phyloP scores from a whole-genome alignment of 2,113 vertebrate species.

The Mesocricetus auratus region DNA sequence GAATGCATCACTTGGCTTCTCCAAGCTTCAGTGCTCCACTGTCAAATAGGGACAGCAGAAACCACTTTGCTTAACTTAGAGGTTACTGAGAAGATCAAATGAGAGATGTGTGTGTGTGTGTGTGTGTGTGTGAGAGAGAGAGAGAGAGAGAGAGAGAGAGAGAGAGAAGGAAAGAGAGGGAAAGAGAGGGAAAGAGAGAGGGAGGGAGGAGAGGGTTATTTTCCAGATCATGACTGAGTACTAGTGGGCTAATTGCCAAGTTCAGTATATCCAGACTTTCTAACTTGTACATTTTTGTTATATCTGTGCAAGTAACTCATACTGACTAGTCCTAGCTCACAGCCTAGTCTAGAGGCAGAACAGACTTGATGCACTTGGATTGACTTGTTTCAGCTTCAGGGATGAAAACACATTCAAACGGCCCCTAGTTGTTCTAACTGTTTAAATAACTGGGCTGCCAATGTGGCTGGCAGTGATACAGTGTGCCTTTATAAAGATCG shows the following conservation, averaged over 20 bases:
- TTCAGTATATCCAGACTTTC: neutral
- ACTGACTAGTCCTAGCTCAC: neutral
- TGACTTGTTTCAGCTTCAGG: neutral
- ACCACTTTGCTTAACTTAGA: neutral
- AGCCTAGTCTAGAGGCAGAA: neutral
- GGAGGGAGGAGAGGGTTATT: neutral
- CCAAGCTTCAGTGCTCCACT: neutral
- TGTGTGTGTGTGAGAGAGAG: no score
- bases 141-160: neutral
- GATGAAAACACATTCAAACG: neutral
- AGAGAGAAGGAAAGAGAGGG: neutral
- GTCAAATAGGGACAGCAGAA: neutral
- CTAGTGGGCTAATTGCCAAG: neutral
- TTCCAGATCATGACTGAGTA: neutral
- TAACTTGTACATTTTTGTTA: neutral
- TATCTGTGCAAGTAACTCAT: neutral
- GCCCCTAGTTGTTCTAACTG: neutral
- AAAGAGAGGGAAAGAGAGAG: neutral
- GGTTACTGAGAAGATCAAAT: neutral
- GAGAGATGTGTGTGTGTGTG: neutral
- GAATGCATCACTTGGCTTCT: neutral
- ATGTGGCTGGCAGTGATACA: neutral
- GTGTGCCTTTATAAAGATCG: neutral
- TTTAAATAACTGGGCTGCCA: neutral
- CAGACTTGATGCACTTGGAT: neutral